Percentiles rank a stretch among this genome's conserved stretches.
Evolutionary conservation across 2,888 invertebrate genomes (phyloP).

Genomic region (Amphipyra berbera): DNA sequence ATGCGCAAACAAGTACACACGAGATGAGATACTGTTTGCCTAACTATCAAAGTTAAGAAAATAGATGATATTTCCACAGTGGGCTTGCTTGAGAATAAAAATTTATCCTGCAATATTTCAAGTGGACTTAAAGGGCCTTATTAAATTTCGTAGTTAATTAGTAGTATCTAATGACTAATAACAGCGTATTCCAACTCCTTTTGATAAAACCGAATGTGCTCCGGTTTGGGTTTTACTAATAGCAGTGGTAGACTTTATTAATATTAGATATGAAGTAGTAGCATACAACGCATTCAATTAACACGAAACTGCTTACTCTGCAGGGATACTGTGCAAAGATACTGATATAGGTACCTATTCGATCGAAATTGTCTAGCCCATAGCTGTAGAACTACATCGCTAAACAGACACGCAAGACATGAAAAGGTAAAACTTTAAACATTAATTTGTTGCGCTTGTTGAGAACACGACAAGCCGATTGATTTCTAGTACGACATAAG

Average conservation of each 20-base stretch:
- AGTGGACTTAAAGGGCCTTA: not conserved
- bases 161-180: too few relatives aligned
- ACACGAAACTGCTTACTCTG: conserved; percentile 5
- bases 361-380: conserved; percentile 10
- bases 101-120: not conserved
- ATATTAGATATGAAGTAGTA: too few relatives aligned
- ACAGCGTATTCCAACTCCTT: too few relatives aligned
- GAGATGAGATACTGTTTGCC: conserved; percentile 21
- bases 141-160: too few relatives aligned
- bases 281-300: not conserved
- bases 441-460: conserved; percentile 22
- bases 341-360: not conserved
- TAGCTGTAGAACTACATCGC: not conserved
- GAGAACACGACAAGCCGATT: conserved; percentile 21
- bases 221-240: too few relatives aligned
- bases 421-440: conserved; percentile 7
- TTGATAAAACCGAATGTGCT: too few relatives aligned
- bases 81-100: not conserved
- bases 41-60: conserved; percentile 19
- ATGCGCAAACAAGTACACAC: conserved; percentile 37
- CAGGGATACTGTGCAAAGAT: not conserved
- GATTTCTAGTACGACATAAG: conserved; percentile 8
- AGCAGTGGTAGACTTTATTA: too few relatives aligned
- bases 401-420: conserved; percentile 10
- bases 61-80: not conserved